Evolutionary conservation across 1,140 invertebrate species (phyloP).

Genomic region (Tachypleus tridentatus): DNA sequence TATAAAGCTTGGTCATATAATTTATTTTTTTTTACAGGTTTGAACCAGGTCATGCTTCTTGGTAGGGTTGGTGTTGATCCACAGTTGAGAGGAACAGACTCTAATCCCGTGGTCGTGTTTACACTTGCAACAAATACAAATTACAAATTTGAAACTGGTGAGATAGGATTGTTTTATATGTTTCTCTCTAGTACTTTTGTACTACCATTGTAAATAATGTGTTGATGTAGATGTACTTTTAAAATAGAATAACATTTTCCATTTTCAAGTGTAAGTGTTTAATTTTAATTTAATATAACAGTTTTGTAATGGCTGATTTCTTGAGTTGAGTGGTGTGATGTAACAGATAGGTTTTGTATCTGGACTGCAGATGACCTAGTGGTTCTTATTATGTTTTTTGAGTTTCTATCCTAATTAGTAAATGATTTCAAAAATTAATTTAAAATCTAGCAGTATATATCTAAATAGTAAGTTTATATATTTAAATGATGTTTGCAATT

Average conservation of each 20-base stretch:
- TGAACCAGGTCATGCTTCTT: slow-evolving; percentile 74
- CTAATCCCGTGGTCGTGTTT: slow-evolving; percentile 78
- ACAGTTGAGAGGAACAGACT: slow-evolving; percentile 61
- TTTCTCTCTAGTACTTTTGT: not conserved
- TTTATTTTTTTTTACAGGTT: slow-evolving; percentile 45
- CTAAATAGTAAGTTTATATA: too few relatives aligned
- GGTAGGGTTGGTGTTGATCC: slow-evolving; percentile 77
- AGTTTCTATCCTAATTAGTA: too few relatives aligned
- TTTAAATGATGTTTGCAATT: too few relatives aligned
- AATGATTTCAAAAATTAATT: too few relatives aligned
- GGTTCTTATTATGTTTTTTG: too few relatives aligned
- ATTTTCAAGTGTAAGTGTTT: too few relatives aligned
- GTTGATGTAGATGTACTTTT: not conserved
- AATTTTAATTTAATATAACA: too few relatives aligned
- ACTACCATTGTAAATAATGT: too few relatives aligned
- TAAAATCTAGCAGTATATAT: too few relatives aligned
- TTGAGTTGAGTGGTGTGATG: not conserved
- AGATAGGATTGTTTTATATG: slow-evolving; percentile 7
- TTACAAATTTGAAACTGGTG: slow-evolving; percentile 49
- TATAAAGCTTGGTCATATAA: not conserved
- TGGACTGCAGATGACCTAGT: too few relatives aligned
- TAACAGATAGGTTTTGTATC: too few relatives aligned
- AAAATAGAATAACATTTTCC: not conserved
- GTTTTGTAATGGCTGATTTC: not conserved
- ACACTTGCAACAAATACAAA: slow-evolving; percentile 79